A percentile compares a stretch with the other conserved stretches of the same genome.
Conservation (phyloP, 2,797 vertebrate genomes). For the Nannoperca obscura region DNA sequence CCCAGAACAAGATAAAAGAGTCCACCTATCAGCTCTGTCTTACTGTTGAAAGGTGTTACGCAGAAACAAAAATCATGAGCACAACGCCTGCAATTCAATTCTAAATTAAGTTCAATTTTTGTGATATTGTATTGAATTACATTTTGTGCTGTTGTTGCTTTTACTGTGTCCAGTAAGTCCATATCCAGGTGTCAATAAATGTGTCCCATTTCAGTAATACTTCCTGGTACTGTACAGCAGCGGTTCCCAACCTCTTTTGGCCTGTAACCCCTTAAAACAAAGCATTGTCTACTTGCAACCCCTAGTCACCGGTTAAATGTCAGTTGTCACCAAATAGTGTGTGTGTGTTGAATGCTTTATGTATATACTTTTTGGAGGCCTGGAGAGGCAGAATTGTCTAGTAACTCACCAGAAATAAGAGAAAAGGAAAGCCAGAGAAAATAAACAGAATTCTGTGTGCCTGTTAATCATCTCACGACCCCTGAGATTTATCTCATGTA, state of each 20-base stretch:
- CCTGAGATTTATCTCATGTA: neutral
- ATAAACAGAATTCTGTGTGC: neutral
- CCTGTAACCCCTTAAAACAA: neutral
- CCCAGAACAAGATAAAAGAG: slow-evolving; percentile 96
- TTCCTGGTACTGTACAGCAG: neutral
- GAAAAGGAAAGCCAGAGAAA: neutral
- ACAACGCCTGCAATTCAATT: neutral
- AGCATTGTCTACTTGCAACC: neutral
- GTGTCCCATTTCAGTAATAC: neutral
- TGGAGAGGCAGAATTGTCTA: neutral
- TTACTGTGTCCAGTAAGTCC: neutral
- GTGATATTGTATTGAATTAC: neutral
- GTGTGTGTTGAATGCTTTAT: neutral
- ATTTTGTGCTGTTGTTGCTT: neutral
- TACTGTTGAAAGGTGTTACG: slow-evolving; percentile 90
- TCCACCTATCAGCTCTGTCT: slow-evolving; percentile 87
- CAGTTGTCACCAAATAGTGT: neutral
- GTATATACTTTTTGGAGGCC: neutral
- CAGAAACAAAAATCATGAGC: neutral
- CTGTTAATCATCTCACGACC: neutral
- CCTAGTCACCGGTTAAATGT: neutral
- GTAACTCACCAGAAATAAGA: neutral
- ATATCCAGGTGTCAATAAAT: neutral
- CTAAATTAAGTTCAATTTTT: neutral
- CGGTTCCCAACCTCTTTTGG: neutral